phyloP scores from a whole-genome alignment of 2,797 vertebrate genomes.

The Phrynocephalus guinanensis region DNA sequence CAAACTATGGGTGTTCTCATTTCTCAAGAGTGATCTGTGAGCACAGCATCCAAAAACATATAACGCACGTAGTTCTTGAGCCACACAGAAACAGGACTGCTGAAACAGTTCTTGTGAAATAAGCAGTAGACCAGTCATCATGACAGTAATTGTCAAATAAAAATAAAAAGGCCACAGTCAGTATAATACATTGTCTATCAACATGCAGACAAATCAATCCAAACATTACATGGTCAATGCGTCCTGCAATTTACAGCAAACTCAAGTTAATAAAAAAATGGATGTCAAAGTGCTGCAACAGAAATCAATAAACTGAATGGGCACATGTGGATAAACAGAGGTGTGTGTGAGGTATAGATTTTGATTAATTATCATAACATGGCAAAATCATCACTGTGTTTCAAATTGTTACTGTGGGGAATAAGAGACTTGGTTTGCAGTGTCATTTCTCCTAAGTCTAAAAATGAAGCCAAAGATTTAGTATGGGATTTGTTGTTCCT shows the following conservation, averaged over 20 bases:
- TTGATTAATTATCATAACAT: background rate
- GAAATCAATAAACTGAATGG: background rate
- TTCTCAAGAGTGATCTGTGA: background rate
- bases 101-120: background rate
- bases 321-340: background rate
- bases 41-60: background rate
- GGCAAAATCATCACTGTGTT: background rate
- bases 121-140: background rate
- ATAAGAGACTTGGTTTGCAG: background rate
- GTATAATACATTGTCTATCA: background rate
- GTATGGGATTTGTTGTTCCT: background rate
- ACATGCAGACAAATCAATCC: background rate
- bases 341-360: background rate
- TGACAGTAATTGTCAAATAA: background rate
- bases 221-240: background rate
- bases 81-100: background rate
- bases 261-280: background rate
- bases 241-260: constrained; percentile 16
- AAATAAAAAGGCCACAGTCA: background rate
- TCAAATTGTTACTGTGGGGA: background rate
- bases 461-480: background rate
- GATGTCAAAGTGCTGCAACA: background rate
- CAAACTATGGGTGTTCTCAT: background rate
- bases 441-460: background rate
- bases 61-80: background rate